Percentiles rank a stretch among this genome's conserved stretches.
phyloP scores from a whole-genome alignment of 2,113 vertebrate species.

The Malaclemys terrapin region DNA sequence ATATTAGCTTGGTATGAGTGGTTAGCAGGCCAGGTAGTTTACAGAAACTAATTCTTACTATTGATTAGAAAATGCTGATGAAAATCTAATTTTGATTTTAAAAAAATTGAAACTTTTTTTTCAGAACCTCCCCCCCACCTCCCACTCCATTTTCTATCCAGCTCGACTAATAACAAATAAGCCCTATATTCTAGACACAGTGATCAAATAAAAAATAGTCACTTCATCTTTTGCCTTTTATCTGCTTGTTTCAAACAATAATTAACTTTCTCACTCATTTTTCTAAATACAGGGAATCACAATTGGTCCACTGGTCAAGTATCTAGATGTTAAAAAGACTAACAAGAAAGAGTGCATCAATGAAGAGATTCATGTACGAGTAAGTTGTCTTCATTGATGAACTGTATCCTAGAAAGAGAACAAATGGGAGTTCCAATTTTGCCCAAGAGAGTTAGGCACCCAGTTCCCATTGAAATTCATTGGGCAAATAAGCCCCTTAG shows the following conservation, averaged over 20 bases:
- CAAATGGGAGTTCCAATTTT: not conserved
- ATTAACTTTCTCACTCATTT: slow-evolving; percentile 9
- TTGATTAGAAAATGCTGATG: not conserved
- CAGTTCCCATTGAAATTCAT: not conserved
- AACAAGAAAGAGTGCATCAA: slow-evolving; percentile 94
- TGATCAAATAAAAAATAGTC: not conserved
- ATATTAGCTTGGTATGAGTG: not conserved
- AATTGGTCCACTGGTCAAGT: slow-evolving; percentile 92
- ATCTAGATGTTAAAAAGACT: slow-evolving; percentile 92
- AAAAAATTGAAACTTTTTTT: rapidly evolving
- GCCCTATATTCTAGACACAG: not conserved
- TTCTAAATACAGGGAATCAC: slow-evolving; percentile 89
- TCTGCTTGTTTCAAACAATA: not conserved
- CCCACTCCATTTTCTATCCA: not conserved
- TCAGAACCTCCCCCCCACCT: not conserved
- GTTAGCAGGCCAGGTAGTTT: not conserved
- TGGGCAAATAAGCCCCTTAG: not conserved
- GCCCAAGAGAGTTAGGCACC: not conserved
- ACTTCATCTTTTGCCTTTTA: not conserved
- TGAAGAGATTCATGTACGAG: slow-evolving; percentile 91
- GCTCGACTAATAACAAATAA: not conserved
- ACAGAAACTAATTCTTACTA: not conserved
- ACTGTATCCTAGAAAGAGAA: not conserved
- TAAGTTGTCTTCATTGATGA: slow-evolving; percentile 68
- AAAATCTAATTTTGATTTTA: not conserved